Evolutionary conservation across 2,797 vertebrate species (phyloP).

Genomic region (Acropternis orthonyx): DNA sequence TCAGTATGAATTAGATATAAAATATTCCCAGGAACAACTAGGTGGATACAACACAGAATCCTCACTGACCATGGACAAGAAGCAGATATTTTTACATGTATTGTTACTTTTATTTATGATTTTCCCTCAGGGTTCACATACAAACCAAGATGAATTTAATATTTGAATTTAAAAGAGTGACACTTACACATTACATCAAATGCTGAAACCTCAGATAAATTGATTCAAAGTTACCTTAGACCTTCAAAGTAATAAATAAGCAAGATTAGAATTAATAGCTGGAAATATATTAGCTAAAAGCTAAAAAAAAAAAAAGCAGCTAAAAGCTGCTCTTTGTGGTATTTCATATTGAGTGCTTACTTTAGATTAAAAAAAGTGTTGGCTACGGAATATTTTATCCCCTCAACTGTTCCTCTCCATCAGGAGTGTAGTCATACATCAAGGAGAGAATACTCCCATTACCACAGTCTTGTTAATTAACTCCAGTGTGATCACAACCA

Average conservation of each 20-base stretch:
- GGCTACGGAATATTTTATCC: not conserved
- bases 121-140: not conserved
- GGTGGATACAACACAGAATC: not conserved
- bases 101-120: not conserved
- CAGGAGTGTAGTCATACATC: not conserved
- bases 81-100: not conserved
- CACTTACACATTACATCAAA: not conserved
- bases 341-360: not conserved
- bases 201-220: not conserved
- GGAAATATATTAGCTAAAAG: not conserved
- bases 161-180: constrained; percentile 11
- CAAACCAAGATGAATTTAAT: not conserved
- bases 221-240: not conserved
- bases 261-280: constrained; percentile 23
- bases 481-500: not conserved
- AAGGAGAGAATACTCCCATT: not conserved
- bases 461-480: not conserved
- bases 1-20: not conserved
- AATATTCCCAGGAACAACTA: not conserved
- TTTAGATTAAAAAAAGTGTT: not conserved
- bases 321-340: not conserved
- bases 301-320: too few species aligned
- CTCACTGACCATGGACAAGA: not conserved
- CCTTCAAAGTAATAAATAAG: constrained; percentile 10
- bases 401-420: not conserved